Conservation (phyloP, 1,140 invertebrate species). For the Anagrus nilaparvatae region DNA sequence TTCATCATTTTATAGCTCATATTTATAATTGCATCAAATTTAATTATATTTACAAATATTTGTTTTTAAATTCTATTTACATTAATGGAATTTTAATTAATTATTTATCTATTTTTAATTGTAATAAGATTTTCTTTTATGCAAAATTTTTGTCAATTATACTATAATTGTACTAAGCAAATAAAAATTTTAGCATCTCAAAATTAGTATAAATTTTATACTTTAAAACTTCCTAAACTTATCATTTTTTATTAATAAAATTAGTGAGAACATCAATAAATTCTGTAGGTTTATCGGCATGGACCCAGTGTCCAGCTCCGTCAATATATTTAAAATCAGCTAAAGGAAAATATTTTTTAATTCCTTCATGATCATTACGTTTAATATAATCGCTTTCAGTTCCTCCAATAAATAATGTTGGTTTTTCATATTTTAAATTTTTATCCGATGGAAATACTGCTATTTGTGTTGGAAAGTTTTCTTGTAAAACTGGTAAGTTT, state of each 20-base stretch:
- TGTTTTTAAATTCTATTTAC: conserved; percentile 10
- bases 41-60: conserved; percentile 24
- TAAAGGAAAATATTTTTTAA: conserved; percentile 66
- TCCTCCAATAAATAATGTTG: conserved; percentile 75
- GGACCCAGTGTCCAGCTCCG: conserved; percentile 84
- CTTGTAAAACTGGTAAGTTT: conserved; percentile 59
- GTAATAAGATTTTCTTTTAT: too few relatives aligned
- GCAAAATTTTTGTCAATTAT: too few relatives aligned
- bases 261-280: conserved; percentile 53
- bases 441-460: conserved; percentile 49
- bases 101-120: too few relatives aligned
- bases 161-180: conserved; percentile 1
- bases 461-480: conserved; percentile 55
- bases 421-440: conserved; percentile 49
- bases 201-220: too few relatives aligned
- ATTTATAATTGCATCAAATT: conserved; percentile 10
- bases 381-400: conserved; percentile 67
- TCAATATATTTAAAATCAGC: conserved; percentile 63
- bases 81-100: too few relatives aligned
- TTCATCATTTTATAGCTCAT: conserved; percentile 3
- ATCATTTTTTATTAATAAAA: conserved; percentile 29
- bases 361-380: conserved; percentile 53
- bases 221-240: too few relatives aligned
- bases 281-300: conserved; percentile 76
- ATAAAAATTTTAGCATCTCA: too few relatives aligned